A percentile compares a stretch with the other conserved stretches of the same genome.
These are phyloP conservation scores for Drosophila flavopinicola DNA, from an alignment of 2,888 invertebrate species.

Conservation along the genomic window DNA sequence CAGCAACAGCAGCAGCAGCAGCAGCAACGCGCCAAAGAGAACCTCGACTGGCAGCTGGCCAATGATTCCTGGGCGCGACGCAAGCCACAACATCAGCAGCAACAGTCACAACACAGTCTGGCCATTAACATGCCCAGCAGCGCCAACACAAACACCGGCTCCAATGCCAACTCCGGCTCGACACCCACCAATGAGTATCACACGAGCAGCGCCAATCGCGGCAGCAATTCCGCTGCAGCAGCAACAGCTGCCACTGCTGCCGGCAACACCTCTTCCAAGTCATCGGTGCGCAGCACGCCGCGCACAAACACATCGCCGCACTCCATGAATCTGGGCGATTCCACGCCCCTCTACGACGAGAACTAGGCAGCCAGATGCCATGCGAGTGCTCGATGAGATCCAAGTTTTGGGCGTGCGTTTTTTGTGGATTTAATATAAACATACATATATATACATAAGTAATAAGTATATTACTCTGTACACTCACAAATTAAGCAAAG, in stretches of 20 bases:
- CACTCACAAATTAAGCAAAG: conserved; percentile 39
- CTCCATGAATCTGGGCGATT: conserved; percentile 95
- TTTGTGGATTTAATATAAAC: conserved; percentile 32
- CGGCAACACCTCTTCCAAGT: conserved; percentile 83
- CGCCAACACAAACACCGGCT: conserved; percentile 25
- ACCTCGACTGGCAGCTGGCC: conserved; percentile 94
- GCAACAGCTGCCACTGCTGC: conserved; percentile 4
- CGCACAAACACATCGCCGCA: conserved; percentile 93
- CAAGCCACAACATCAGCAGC: conserved; percentile 66
- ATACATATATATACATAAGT: conserved; percentile 49
- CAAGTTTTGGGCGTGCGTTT: not conserved
- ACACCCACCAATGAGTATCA: conserved; percentile 71
- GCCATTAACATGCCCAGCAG: conserved; percentile 25
- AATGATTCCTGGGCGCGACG: conserved; percentile 91
- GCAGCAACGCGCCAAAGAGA: conserved; percentile 85
- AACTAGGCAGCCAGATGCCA: conserved; percentile 74
- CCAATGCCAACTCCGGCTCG: conserved; percentile 67
- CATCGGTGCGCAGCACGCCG: conserved; percentile 88
- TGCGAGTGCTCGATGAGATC: too few species aligned
- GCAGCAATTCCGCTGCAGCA: too few species aligned
- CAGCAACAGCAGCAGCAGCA: conserved; percentile 50
- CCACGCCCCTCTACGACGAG: conserved; percentile 97
- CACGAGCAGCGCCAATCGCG: conserved; percentile 52
- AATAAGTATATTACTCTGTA: conserved; percentile 55
- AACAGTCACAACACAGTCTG: conserved; percentile 24